Conservation (phyloP, 1,140 invertebrate species). For the Oncopodura yosiiana region DNA sequence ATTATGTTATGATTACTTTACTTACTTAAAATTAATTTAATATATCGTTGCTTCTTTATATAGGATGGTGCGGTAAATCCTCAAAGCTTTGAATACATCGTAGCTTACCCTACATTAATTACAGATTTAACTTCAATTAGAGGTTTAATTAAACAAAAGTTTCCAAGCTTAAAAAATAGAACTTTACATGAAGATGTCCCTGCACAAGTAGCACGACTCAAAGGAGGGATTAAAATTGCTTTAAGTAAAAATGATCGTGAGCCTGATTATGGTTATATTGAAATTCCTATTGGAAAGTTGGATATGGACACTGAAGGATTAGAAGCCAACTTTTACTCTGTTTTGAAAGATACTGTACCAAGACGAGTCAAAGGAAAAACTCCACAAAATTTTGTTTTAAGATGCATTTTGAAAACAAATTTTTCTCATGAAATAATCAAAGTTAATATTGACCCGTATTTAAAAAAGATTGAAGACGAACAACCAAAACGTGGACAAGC, state of each 20-base stretch:
- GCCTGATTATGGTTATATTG: constrained; percentile 56
- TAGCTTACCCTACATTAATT: constrained; percentile 67
- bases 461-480: too few relatives aligned
- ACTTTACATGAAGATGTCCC: constrained; percentile 55
- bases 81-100: constrained; percentile 59
- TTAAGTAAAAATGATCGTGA: constrained; percentile 53
- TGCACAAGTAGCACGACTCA: constrained; percentile 51
- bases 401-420: constrained; percentile 46
- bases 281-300: constrained; percentile 59
- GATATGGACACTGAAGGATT: constrained; percentile 58
- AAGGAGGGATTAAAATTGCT: constrained; percentile 56
- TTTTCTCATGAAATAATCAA: constrained; percentile 54
- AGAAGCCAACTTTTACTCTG: constrained; percentile 55
- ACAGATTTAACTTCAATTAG: constrained; percentile 60
- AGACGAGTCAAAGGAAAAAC: constrained; percentile 52
- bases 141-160: constrained; percentile 62
- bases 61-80: constrained; percentile 55
- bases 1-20: background rate
- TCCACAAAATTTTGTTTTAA: constrained; percentile 50
- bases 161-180: constrained; percentile 55
- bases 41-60: constrained; percentile 9
- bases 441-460: constrained; percentile 52
- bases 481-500: too few relatives aligned
- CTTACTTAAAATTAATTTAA: background rate
- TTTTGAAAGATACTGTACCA: constrained; percentile 53